Evolutionary conservation across 2,888 invertebrate genomes (phyloP).

Genomic region (Macrophya alboannulata): DNA sequence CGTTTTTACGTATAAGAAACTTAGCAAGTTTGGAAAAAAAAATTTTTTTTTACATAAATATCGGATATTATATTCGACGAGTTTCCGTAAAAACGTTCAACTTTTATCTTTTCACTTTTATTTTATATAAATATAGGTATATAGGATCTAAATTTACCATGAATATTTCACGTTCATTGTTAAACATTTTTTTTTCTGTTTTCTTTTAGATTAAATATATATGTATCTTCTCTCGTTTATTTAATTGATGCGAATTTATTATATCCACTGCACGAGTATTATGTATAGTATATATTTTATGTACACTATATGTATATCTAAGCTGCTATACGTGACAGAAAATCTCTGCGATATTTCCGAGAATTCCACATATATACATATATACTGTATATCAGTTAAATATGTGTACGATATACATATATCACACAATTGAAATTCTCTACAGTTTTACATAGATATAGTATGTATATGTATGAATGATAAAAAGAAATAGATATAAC

Average conservation of each 20-base stretch:
- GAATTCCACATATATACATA: neutral
- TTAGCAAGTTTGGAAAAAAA: neutral
- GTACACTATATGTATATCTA: neutral
- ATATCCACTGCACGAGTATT: neutral
- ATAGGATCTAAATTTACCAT: too few species aligned
- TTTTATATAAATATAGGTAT: too few species aligned
- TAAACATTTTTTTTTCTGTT: too few species aligned
- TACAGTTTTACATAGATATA: neutral
- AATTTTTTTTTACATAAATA: too few species aligned
- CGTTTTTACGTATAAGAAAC: neutral
- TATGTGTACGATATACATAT: neutral
- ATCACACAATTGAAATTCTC: neutral
- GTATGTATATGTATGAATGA: neutral
- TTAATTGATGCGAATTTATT: neutral
- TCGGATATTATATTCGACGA: too few species aligned
- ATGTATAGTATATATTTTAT: neutral
- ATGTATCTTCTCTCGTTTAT: neutral
- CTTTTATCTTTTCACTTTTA: too few species aligned
- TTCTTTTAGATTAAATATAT: too few species aligned
- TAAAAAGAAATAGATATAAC: neutral
- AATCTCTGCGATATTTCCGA: constrained; percentile 4
- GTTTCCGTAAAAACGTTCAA: too few species aligned
- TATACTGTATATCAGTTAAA: neutral
- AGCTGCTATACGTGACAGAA: neutral
- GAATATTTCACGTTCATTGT: too few species aligned